Percentiles rank a stretch among this genome's conserved stretches.
These are phyloP conservation scores for Laticauda laticaudata DNA, from an alignment of 2,113 vertebrate species.

Conservation along the genomic window DNA sequence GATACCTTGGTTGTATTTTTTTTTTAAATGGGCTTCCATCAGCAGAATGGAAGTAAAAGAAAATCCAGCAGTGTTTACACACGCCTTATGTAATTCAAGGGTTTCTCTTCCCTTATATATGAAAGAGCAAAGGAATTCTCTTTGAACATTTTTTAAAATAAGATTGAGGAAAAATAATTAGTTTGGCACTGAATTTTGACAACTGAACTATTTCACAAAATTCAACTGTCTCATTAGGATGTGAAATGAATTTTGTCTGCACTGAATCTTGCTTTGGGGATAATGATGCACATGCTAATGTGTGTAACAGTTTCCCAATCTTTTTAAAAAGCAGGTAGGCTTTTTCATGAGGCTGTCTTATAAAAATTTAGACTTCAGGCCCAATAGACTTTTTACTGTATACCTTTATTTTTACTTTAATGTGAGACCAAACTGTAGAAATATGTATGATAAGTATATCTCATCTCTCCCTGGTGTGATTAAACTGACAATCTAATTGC, in stretches of 20 bases:
- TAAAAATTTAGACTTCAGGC: not conserved
- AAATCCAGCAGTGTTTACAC: not conserved
- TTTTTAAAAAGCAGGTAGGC: not conserved
- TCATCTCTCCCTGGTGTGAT: not conserved
- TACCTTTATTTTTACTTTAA: not conserved
- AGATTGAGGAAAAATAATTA: not conserved
- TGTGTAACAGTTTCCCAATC: not conserved
- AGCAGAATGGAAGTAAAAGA: not conserved
- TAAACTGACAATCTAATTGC: not conserved
- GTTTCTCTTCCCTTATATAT: not conserved
- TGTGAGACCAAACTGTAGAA: not conserved
- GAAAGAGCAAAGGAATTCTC: not conserved
- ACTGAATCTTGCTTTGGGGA: not conserved
- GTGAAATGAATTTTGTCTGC: not conserved
- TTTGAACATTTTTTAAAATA: not conserved
- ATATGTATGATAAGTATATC: not conserved
- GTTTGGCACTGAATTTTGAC: not conserved
- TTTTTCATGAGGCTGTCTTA: not conserved
- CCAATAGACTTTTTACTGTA: not conserved
- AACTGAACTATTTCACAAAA: not conserved
- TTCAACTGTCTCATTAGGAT: not conserved
- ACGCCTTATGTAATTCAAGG: not conserved
- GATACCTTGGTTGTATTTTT: slow-evolving; percentile 25
- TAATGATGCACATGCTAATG: not conserved
- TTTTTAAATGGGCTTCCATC: not conserved